Percentiles rank a stretch among this genome's conserved stretches.
phyloP scores from a whole-genome alignment of 1,140 invertebrate genomes.

The Drosophila rufa region DNA sequence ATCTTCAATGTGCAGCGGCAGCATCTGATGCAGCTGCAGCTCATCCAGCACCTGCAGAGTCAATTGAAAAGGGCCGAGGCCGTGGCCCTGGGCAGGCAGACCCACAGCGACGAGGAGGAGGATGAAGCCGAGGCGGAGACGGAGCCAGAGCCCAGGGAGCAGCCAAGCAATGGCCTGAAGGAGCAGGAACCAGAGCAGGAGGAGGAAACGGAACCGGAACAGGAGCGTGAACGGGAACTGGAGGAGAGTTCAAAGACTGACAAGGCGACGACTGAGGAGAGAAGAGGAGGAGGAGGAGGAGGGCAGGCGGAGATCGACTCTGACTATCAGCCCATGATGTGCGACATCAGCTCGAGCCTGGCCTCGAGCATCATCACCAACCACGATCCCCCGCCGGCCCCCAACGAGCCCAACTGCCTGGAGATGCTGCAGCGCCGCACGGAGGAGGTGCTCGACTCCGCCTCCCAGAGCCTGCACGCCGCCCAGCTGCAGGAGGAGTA shows the following conservation, averaged over 20 bases:
- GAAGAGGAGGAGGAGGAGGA: neutral
- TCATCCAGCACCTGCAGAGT: conserved; percentile 96
- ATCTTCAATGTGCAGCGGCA: conserved; percentile 96
- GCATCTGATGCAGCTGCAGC: conserved; percentile 96
- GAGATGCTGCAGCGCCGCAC: conserved; percentile 96
- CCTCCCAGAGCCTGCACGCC: conserved; percentile 94
- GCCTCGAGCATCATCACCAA: conserved; percentile 95
- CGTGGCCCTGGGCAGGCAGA: conserved; percentile 49
- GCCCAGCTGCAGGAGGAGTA: conserved; percentile 95
- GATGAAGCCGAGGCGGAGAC: conserved; percentile 22
- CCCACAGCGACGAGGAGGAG: conserved; percentile 37
- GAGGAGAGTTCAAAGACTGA: conserved; percentile 78
- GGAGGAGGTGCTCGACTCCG: conserved; percentile 95
- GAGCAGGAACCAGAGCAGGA: neutral
- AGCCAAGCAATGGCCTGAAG: conserved; percentile 14
- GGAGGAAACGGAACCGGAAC: conserved; percentile 5
- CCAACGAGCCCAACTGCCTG: conserved; percentile 92
- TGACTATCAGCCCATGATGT: conserved; percentile 66
- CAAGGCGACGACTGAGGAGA: conserved; percentile 13
- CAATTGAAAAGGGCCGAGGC: conserved; percentile 87
- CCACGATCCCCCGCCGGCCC: conserved; percentile 90
- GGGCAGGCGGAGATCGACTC: conserved; percentile 15
- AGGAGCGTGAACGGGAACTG: neutral
- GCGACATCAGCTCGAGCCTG: conserved; percentile 88
- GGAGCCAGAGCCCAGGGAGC: conserved; percentile 18